phyloP scores from a whole-genome alignment of 2,888 invertebrate genomes.

The Perithous albicinctus region DNA sequence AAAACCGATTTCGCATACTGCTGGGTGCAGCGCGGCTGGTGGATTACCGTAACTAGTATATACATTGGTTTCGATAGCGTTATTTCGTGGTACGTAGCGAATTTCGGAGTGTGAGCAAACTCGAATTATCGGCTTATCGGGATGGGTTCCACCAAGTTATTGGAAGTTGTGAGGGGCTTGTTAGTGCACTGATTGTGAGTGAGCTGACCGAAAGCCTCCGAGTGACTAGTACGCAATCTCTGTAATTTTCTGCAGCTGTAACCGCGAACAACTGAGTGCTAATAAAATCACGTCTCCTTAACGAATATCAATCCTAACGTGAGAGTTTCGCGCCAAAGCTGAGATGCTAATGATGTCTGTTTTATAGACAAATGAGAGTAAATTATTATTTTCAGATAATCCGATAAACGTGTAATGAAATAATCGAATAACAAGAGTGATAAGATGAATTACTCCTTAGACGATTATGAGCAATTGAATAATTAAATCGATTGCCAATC shows the following conservation, averaged over 20 bases:
- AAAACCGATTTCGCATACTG: constrained; percentile 29
- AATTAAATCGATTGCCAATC: too few relatives aligned
- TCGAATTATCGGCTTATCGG: constrained; percentile 57
- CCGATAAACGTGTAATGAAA: not conserved
- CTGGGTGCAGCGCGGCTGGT: not conserved
- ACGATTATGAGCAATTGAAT: too few relatives aligned
- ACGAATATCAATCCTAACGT: not conserved
- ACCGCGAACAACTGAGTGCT: not conserved
- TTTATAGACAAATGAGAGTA: too few relatives aligned
- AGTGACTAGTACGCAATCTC: constrained; percentile 28
- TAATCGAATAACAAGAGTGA: too few relatives aligned
- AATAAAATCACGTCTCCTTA: not conserved
- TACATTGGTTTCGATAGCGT: constrained; percentile 31
- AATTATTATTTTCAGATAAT: not conserved
- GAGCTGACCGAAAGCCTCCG: constrained; percentile 33
- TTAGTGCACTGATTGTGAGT: constrained; percentile 7
- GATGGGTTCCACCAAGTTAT: constrained; percentile 17
- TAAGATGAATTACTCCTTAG: too few relatives aligned
- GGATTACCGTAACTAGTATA: constrained; percentile 46
- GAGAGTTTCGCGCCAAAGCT: not conserved
- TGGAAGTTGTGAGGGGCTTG: constrained; percentile 52
- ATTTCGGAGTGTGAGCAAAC: constrained; percentile 44
- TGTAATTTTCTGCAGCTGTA: constrained; percentile 34
- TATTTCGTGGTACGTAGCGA: constrained; percentile 40
- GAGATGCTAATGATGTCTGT: too few relatives aligned